Base-by-base conservation (phyloP, 2,797 vertebrate species). In the Gymnothorax reevesii region DNA sequence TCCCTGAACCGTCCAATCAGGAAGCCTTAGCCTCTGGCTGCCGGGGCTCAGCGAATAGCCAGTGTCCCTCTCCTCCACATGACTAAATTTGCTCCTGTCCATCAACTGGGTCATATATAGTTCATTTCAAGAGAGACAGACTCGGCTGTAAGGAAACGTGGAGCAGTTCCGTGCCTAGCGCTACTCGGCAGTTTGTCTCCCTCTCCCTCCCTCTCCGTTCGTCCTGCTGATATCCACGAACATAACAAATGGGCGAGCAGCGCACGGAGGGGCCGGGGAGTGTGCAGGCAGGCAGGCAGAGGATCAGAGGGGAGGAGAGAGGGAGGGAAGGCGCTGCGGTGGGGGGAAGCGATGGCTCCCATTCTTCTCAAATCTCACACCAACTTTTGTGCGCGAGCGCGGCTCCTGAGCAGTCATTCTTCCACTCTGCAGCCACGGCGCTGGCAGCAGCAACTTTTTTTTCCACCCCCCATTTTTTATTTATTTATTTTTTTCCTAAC, bases 61-160 rank as follows among this genome's bases (percentile, higher is more conserved):
- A 89, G 90, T 86, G 89, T 87, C 88, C 90, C 89, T 88, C 83
- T 87, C 25, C 86, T 90, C 94, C 98, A 97, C 97, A 94, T 98
- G 97, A 98, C 96, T 92, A 88, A 95, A 90, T 94, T 96, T 95
- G 95, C 95, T 94, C 95, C 97, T 96, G 97, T 97, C 97, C 94
- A 94, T 98, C 97, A 98, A 96, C 94, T 92, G 94, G 95, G 96
- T 97, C 96, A 96, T 98, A 99, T 98, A 98, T 97, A 98, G 96
- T 96, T 96, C 96, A 97, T 96, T 96, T 95, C 95, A 89, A 96
- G 94, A 97, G 96, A 91, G 94, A 94, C 92, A 95, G 95, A 95
- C 89, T 93, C 94, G 94, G 93, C 94, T 95, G 94, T 90, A 92
- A 94, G 92, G 93, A 93, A 94, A 96, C 95, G 96, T 96, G 96